phyloP scores from a whole-genome alignment of 2,113 vertebrate genomes.

The Synodontis membranacea region DNA sequence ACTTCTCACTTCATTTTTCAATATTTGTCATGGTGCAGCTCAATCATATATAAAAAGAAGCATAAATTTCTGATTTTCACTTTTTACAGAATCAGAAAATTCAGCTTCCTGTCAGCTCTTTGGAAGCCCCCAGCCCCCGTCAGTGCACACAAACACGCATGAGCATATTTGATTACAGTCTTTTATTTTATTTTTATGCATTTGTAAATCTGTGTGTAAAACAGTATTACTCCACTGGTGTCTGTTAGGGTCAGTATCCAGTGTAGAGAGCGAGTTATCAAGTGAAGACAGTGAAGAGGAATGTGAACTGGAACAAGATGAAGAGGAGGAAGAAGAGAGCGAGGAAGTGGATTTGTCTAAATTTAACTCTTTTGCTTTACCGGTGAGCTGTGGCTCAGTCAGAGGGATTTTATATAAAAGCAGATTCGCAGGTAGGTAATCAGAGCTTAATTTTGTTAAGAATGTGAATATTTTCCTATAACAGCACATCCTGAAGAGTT shows the following conservation, averaged over 20 bases:
- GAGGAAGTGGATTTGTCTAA: background rate
- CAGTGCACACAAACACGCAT: background rate
- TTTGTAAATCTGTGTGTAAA: background rate
- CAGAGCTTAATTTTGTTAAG: background rate
- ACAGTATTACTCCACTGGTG: background rate
- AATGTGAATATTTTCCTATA: background rate
- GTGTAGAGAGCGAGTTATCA: background rate
- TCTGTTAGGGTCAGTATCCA: background rate
- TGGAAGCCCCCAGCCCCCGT: slow-evolving; percentile 24
- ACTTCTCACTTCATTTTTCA: background rate
- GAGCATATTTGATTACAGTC: background rate
- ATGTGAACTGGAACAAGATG: background rate
- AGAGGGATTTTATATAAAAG: slow-evolving; percentile 55
- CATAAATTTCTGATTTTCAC: background rate
- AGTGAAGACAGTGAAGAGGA: background rate
- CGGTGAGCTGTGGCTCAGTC: slow-evolving; percentile 60
- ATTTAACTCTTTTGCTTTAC: slow-evolving; percentile 38
- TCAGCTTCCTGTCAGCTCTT: background rate
- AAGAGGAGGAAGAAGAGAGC: background rate
- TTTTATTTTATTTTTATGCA: background rate
- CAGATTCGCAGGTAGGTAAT: slow-evolving; percentile 67
- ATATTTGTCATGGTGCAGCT: background rate
- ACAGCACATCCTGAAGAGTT: background rate
- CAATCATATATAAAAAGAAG: background rate
- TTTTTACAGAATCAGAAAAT: slow-evolving; percentile 25